Base-by-base conservation (phyloP, 2,113 vertebrate genomes). In the Zosterops hypoxanthus region DNA sequence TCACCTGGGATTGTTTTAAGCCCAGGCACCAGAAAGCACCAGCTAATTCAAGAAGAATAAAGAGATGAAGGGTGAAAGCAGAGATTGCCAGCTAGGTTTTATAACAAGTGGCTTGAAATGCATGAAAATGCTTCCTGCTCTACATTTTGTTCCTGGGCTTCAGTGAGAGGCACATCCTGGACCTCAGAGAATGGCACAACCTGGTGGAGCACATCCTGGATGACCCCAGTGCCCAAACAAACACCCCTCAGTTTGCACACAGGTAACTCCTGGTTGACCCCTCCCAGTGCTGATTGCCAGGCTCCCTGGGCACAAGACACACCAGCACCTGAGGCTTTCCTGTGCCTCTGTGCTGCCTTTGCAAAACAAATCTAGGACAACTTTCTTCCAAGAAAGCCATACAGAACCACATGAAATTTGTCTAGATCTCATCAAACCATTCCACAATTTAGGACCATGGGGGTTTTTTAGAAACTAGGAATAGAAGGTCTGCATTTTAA, bases 181-280 rank as follows among this genome's bases (percentile, higher is more conserved):
- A 46, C 20, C 20, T 46, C 46, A 46, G 46, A 21, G 46, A 46
- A 10, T 46, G 46, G 46, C 47, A 60, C 16, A 64, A 6, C 39
- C 34, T 79, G 7, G 8, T 18, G 39, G 31, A 75, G 57, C 3
- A 0, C 29, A 20, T 10, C 49, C 41, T 2, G 1, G 31, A 2
- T 21, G 36, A 29, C 14, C 11, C 23, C 0, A 60, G 61, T 3
- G 19, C 24, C 42, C 36, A 7, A 13, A 8, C 64, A 42, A 13
- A 8, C 64, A 42, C 2, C 73, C 59, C 31, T 0, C 9, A 2
- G 14, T 18, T 18, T 16, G 64, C 69, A 33, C 39, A 9, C 7
- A 5, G 81, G 46, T 3, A 8, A 0, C 21, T 72, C 72, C 53
- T 13, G 46, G 14, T 0, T 24, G 42, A 8, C 3, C 1, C 8